These are phyloP conservation scores for Falco rusticolus DNA, from an alignment of 2,797 vertebrate genomes.

Conservation along the genomic window DNA sequence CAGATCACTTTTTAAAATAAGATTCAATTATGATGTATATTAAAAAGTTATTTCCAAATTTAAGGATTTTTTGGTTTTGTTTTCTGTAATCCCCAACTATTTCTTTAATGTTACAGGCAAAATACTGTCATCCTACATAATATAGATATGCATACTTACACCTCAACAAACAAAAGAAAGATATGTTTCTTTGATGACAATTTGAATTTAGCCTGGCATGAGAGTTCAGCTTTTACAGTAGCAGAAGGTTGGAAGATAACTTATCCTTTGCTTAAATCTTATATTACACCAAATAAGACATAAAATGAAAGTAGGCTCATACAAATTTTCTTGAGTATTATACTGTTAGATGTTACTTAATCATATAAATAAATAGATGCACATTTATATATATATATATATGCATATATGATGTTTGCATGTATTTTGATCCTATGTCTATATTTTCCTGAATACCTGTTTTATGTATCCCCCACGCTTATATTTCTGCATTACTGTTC, in stretches of 20 bases:
- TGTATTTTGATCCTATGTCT: neutral
- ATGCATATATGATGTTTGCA: neutral
- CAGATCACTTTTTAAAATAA: neutral
- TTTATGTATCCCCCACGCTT: neutral
- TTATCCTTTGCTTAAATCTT: neutral
- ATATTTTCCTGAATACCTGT: neutral
- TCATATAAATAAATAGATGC: neutral
- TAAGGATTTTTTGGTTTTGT: rapidly evolving
- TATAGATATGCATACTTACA: neutral
- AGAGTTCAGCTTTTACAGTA: neutral
- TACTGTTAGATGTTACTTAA: neutral
- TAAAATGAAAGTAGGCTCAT: neutral
- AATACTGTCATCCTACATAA: neutral
- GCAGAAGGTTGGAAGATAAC: neutral
- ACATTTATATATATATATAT: no score
- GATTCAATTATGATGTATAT: neutral
- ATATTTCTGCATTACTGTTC: neutral
- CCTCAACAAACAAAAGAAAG: neutral
- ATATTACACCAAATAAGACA: neutral
- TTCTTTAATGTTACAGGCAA: neutral
- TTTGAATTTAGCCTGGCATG: neutral
- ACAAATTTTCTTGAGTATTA: neutral
- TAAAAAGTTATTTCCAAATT: neutral
- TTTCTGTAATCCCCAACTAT: neutral
- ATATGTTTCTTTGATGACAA: neutral